Conservation (phyloP, 2,888 invertebrate genomes). For the Sabatieria punctata region DNA sequence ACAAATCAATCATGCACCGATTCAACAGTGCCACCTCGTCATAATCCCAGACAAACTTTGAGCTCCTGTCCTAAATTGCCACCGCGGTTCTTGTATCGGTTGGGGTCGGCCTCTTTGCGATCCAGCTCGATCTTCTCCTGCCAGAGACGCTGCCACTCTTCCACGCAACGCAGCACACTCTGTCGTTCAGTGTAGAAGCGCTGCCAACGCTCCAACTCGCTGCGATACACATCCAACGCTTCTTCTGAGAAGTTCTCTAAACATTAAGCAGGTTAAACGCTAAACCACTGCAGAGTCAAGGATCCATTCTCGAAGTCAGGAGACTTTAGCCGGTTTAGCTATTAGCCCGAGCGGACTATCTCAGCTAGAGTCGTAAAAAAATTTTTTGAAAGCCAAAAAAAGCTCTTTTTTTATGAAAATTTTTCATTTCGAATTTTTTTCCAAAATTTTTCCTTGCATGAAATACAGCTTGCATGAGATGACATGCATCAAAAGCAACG, state of each 20-base stretch:
- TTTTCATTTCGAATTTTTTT: no score
- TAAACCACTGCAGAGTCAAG: background rate
- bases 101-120: background rate
- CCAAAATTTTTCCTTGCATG: no score
- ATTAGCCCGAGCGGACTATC: no score
- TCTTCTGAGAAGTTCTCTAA: background rate
- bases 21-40: background rate
- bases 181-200: background rate
- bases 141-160: background rate
- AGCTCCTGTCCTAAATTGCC: background rate
- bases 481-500: no score
- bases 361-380: no score
- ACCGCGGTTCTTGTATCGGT: slow-evolving; percentile 1
- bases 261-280: background rate
- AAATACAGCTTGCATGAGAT: no score
- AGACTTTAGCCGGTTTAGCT: no score
- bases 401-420: no score
- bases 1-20: no score
- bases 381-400: no score
- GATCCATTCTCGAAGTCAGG: no score
- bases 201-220: background rate
- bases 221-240: background rate
- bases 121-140: background rate
- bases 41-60: background rate
- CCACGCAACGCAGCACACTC: background rate